These are phyloP conservation scores for Chaetops frenatus DNA, from an alignment of 2,113 vertebrate genomes.

Conservation along the genomic window DNA sequence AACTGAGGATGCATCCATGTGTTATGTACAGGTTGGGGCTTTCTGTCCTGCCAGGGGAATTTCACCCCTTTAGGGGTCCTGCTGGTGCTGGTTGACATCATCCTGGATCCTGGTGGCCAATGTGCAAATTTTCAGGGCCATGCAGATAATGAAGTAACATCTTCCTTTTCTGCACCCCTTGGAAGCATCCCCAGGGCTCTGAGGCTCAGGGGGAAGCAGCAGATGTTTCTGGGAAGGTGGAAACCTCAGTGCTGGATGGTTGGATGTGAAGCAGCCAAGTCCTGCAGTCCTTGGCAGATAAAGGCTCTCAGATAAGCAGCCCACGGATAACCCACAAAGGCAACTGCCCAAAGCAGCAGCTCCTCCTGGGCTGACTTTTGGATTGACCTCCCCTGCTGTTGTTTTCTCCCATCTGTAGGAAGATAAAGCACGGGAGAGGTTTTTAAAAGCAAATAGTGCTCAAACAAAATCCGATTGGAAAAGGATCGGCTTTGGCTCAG, in stretches of 20 bases:
- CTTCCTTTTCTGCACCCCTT: background rate
- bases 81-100: background rate
- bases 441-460: conserved; percentile 47
- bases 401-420: background rate
- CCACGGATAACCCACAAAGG: background rate
- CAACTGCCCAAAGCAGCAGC: background rate
- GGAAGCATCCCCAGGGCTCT: background rate
- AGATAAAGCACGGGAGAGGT: conserved; percentile 31
- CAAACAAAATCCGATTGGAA: conserved; percentile 30
- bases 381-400: conserved; percentile 3
- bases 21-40: background rate
- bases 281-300: conserved; percentile 9
- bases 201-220: background rate
- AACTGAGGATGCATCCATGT: background rate
- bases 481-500: conserved; percentile 39
- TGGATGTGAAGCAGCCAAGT: rapidly evolving
- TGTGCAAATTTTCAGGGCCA: background rate
- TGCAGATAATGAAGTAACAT: background rate
- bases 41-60: background rate
- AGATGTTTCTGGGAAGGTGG: background rate
- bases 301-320: background rate
- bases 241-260: background rate
- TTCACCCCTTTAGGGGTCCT: background rate
- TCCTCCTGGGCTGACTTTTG: background rate
- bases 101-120: background rate